phyloP scores from a whole-genome alignment of 2,888 invertebrate genomes.

The Peribatodes rhomboidaria region DNA sequence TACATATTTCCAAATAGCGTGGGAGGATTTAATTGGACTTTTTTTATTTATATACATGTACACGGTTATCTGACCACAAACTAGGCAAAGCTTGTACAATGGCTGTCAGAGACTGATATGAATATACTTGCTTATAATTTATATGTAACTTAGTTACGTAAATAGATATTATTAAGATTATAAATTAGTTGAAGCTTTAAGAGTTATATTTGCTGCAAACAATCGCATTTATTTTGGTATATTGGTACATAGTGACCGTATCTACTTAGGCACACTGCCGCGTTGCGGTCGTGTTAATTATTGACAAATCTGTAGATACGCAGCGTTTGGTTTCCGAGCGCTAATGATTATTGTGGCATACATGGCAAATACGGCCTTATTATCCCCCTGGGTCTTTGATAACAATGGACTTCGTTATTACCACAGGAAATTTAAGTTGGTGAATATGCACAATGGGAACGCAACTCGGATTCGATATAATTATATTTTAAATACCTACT shows the following conservation, averaged over 20 bases:
- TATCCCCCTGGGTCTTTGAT: constrained; percentile 43
- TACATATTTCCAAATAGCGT: too few species aligned
- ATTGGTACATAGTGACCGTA: background rate
- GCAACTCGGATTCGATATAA: constrained; percentile 12
- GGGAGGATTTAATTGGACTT: too few species aligned
- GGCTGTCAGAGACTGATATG: too few species aligned
- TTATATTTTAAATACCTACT: too few species aligned
- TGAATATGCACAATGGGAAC: constrained; percentile 30
- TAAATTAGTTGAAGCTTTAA: background rate
- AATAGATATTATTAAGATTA: too few species aligned
- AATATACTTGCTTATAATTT: too few species aligned
- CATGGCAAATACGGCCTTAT: constrained; percentile 50
- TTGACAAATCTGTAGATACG: constrained; percentile 53
- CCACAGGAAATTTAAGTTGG: constrained; percentile 42
- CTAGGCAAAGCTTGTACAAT: too few species aligned
- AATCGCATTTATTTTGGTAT: background rate
- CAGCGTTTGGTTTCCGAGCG: constrained; percentile 45
- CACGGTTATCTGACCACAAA: too few species aligned
- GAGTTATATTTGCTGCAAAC: background rate
- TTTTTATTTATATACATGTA: too few species aligned
- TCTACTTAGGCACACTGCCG: constrained; percentile 42
- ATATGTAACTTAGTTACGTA: too few species aligned
- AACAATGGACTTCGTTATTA: constrained; percentile 46
- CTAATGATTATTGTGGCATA: constrained; percentile 55
- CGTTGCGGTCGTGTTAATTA: constrained; percentile 60